phyloP scores from a whole-genome alignment of 2,113 vertebrate genomes.

The Ia io region DNA sequence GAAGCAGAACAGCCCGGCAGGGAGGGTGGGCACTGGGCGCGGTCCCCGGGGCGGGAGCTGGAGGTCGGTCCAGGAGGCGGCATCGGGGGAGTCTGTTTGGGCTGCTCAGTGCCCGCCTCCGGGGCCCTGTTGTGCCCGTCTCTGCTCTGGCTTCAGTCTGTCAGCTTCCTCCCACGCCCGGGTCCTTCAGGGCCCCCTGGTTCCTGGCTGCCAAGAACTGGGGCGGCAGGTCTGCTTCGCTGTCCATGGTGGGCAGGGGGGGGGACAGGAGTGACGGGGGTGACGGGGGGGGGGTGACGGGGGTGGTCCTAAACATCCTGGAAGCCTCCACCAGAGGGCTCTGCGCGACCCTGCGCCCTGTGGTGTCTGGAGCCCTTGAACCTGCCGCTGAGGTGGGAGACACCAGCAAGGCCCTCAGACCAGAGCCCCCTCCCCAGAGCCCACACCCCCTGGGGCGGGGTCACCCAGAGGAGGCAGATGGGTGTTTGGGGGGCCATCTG shows the following conservation, averaged over 20 bases:
- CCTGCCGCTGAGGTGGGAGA: not conserved
- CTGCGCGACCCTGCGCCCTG: too few species aligned
- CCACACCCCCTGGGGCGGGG: too few species aligned
- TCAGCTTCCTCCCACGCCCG: not conserved
- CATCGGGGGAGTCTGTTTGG: not conserved
- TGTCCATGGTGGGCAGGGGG: too few species aligned
- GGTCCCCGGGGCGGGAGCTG: not conserved
- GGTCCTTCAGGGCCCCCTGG: not conserved
- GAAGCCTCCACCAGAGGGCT: not conserved
- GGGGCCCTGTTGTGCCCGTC: not conserved
- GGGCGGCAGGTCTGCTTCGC: not conserved
- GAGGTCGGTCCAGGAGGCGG: not conserved
- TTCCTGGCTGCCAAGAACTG: not conserved
- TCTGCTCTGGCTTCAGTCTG: not conserved
- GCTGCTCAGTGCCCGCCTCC: not conserved
- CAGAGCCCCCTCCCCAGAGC: not conserved
- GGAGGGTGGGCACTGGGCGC: not conserved
- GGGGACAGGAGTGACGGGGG: too few species aligned
- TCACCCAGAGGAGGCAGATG: not conserved
- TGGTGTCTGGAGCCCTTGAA: not conserved
- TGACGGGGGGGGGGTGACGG: too few species aligned
- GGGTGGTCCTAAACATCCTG: not conserved
- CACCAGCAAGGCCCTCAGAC: not conserved
- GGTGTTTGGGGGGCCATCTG: not conserved
- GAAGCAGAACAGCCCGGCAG: too few species aligned